phyloP scores from a whole-genome alignment of 2,888 invertebrate genomes.

The Apotomis capreana region DNA sequence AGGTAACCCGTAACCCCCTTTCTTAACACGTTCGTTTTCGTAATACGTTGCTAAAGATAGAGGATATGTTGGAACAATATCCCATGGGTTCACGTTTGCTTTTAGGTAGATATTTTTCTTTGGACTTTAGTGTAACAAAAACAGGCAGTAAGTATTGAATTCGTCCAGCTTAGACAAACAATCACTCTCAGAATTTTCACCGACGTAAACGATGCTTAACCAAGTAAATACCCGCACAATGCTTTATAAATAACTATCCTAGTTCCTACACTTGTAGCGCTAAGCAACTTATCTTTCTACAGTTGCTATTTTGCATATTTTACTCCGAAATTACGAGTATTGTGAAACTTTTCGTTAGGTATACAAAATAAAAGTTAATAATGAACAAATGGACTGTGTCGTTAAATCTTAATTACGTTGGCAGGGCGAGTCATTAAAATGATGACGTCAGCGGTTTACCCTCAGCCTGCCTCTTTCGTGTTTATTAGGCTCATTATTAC shows the following conservation, averaged over 20 bases:
- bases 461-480: conserved; percentile 47
- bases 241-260: neutral
- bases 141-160: too few relatives aligned
- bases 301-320: neutral
- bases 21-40: too few relatives aligned
- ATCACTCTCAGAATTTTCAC: too few relatives aligned
- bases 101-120: too few relatives aligned
- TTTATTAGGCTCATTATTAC: conserved; percentile 56
- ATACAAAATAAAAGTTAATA: conserved; percentile 35
- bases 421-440: conserved; percentile 58
- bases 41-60: too few relatives aligned
- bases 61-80: too few relatives aligned
- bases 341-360: neutral
- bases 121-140: too few relatives aligned
- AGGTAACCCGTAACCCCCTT: too few relatives aligned
- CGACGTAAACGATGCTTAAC: neutral
- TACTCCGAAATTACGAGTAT: neutral
- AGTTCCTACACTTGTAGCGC: neutral
- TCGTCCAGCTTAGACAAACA: too few relatives aligned
- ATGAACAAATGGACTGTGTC: conserved; percentile 61
- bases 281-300: neutral
- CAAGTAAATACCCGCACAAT: neutral
- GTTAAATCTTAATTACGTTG: conserved; percentile 70
- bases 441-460: conserved; percentile 59
- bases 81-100: too few relatives aligned